Conservation (phyloP, 2,888 invertebrate species). For the Hydrotaea cyrtoneurina region DNA sequence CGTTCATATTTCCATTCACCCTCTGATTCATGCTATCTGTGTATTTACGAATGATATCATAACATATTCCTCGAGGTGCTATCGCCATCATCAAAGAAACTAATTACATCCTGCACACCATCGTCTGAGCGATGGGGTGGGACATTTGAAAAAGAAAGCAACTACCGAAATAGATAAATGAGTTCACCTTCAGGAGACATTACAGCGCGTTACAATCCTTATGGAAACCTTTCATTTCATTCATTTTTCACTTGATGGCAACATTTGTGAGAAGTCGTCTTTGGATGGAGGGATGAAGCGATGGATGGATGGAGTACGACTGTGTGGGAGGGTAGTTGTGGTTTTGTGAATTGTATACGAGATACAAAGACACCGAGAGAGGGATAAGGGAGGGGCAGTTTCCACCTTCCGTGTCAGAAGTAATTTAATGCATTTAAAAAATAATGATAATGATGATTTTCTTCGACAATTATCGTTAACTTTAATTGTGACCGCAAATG, state of each 20-base stretch:
- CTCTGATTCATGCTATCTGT: background rate
- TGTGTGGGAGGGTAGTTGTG: background rate
- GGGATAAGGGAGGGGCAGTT: background rate
- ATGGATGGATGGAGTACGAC: background rate
- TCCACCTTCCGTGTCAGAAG: slow-evolving; percentile 56
- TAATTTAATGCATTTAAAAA: slow-evolving; percentile 60
- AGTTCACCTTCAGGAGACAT: slow-evolving; percentile 42
- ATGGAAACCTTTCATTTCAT: slow-evolving; percentile 55
- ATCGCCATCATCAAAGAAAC: background rate
- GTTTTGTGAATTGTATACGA: slow-evolving; percentile 14
- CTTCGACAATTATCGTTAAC: slow-evolving; percentile 52
- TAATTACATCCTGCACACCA: slow-evolving; percentile 12
- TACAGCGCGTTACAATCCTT: slow-evolving; percentile 40
- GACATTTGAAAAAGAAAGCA: background rate
- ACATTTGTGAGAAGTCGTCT: background rate
- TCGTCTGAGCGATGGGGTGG: background rate
- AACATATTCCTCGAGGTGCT: slow-evolving; percentile 4
- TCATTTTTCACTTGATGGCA: background rate
- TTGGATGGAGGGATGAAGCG: background rate
- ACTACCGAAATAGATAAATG: slow-evolving; percentile 47
- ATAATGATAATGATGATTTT: slow-evolving; percentile 59
- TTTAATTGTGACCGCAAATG: slow-evolving; percentile 55
- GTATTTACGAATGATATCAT: background rate
- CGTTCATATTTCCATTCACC: background rate
- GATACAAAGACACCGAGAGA: too few species aligned